A percentile compares a stretch with the other conserved stretches of the same genome.
Evolutionary conservation across 2,797 vertebrate genomes (phyloP).

Genomic region (Sebastes kiyomatsui): DNA sequence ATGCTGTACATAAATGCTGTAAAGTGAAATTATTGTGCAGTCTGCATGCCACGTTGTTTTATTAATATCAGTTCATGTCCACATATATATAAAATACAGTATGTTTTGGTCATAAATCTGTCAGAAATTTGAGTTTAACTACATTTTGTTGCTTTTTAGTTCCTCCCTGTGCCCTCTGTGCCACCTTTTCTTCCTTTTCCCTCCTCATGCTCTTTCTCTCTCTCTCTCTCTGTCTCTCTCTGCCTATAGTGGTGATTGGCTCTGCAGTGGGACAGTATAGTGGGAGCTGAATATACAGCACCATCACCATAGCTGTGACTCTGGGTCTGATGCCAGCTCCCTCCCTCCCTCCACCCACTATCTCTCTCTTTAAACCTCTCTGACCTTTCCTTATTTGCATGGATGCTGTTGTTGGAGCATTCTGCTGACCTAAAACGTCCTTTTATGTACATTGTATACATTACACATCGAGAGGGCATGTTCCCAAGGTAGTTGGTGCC

Average conservation of each 20-base stretch:
- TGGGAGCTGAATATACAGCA: conserved; percentile 51
- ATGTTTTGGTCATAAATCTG: neutral
- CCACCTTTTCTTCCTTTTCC: neutral
- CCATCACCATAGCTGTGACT: conserved; percentile 47
- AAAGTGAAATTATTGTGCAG: neutral
- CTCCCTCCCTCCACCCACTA: neutral
- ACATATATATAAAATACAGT: neutral
- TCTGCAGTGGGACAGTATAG: conserved; percentile 54
- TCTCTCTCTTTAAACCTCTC: conserved; percentile 42
- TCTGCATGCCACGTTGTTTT: neutral
- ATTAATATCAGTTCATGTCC: neutral
- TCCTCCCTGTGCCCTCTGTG: neutral
- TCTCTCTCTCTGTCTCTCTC: neutral
- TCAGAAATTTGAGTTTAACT: neutral
- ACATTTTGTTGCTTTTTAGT: neutral
- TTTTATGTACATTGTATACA: conserved; percentile 40
- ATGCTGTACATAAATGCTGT: neutral
- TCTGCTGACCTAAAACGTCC: conserved; percentile 58
- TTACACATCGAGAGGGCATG: conserved; percentile 28
- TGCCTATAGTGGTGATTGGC: conserved; percentile 10
- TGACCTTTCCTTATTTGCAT: conserved; percentile 70
- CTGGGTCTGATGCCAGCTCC: conserved; percentile 57
- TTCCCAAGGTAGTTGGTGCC: conserved; percentile 14
- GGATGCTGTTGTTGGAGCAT: conserved; percentile 44
- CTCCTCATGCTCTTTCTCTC: neutral